Evolutionary conservation across 1,140 invertebrate genomes (phyloP).

Genomic region (Hermatobates lingyangjiaoensis): DNA sequence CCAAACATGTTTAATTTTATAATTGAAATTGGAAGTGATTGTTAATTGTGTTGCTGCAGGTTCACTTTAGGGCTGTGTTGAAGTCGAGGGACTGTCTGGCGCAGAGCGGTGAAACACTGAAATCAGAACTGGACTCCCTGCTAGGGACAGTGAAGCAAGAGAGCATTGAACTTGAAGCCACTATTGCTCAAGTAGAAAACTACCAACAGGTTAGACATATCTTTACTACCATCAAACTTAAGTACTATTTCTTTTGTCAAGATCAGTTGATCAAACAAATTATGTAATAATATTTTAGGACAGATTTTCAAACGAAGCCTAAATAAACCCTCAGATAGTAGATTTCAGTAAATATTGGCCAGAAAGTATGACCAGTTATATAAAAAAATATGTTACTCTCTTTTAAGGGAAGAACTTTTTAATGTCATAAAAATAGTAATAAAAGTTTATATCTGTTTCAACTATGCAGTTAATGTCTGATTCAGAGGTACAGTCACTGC

Average conservation of each 20-base stretch:
- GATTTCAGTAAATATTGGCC: too few relatives aligned
- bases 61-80: conserved; percentile 71
- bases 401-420: too few relatives aligned
- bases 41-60: conserved; percentile 44
- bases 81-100: conserved; percentile 56
- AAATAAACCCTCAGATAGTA: too few relatives aligned
- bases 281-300: background rate
- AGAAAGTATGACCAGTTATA: too few relatives aligned
- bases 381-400: too few relatives aligned
- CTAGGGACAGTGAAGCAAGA: conserved; percentile 45
- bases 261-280: background rate
- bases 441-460: too few relatives aligned
- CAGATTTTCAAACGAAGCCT: too few relatives aligned
- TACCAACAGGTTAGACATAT: conserved; percentile 47
- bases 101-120: conserved; percentile 45
- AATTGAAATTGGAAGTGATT: too few relatives aligned
- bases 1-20: too few relatives aligned
- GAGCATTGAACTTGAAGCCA: conserved; percentile 48
- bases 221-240: background rate
- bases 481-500: too few relatives aligned
- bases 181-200: conserved; percentile 63
- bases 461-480: too few relatives aligned
- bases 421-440: too few relatives aligned
- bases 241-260: background rate
- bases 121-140: conserved; percentile 45